Base-by-base conservation (phyloP, 2,113 vertebrate species). In the Thryonomys swinderianus region DNA sequence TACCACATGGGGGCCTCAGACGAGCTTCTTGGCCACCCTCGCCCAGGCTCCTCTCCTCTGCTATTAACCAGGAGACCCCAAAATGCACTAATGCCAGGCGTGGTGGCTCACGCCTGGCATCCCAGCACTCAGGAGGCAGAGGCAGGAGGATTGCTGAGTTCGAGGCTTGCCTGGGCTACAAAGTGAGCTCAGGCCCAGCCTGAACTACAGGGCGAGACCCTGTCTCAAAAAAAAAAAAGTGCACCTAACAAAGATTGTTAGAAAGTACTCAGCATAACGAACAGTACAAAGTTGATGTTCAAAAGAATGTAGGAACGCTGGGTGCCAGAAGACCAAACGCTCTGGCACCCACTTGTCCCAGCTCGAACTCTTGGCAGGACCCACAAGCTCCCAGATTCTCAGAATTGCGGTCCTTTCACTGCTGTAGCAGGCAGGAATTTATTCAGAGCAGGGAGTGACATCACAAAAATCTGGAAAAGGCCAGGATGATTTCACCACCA, bases 221-320 rank as follows among this genome's bases (percentile, higher is more conserved):
- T n/a, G n/a, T n/a, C n/a, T n/a, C n/a, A n/a, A n/a, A n/a, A n/a
- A n/a, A n/a, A n/a, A n/a, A n/a, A n/a, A n/a, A n/a, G n/a, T n/a
- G n/a, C 2, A 62, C 37, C 67, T 37, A n/a, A 25, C 34, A 30
- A 53, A 13, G 10, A 32, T 45, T 94, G 61, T 40, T 83, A 62
- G 32, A 48, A 90, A 88, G 59, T 32, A 37, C 10, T 25, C 25
- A 91, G 57, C 30, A 25, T 32, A 32, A 51, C 42, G 57, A 74
- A 93, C 80, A 91, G 94, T 80, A 93, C 78, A 96, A 96, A 90
- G 93, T 64, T 81, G 83, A 64, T 3, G 17, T 92, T 91, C 23
- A 2, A 23, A 95, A 82, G 85, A 87, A 32, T 3, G 37, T 91
- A 7, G 42, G 87, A 40, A 42, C 0, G 0, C 81, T 7, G 69